A percentile compares a stretch with the other conserved stretches of the same genome.
phyloP scores from a whole-genome alignment of 2,113 vertebrate genomes.

The Laticauda laticaudata region DNA sequence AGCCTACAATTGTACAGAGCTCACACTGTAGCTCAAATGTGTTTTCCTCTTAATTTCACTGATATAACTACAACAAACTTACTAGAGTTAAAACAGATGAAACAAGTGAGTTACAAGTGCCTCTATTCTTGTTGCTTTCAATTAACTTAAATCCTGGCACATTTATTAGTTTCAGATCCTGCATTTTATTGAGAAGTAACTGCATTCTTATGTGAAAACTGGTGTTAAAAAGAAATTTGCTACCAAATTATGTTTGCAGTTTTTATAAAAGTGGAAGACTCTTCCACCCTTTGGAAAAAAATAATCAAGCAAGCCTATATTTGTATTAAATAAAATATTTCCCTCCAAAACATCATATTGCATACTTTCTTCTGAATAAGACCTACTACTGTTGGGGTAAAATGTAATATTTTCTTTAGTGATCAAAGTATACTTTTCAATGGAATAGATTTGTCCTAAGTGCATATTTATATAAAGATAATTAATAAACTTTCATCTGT shows the following conservation, averaged over 20 bases:
- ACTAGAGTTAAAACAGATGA: background rate
- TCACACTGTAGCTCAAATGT: background rate
- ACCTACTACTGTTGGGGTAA: conserved; percentile 37
- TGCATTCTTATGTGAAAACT: background rate
- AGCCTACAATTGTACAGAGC: background rate
- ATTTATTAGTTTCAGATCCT: conserved; percentile 5
- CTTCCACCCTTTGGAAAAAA: conserved; percentile 31
- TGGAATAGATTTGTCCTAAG: conserved; percentile 3
- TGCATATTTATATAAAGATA: background rate
- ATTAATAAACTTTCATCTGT: background rate
- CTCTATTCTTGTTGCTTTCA: background rate
- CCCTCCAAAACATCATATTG: conserved; percentile 24
- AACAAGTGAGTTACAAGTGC: background rate
- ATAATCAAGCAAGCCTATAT: conserved; percentile 33
- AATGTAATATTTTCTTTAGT: conserved; percentile 25
- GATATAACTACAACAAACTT: background rate
- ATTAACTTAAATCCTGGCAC: background rate
- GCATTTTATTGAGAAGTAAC: background rate
- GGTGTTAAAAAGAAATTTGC: background rate
- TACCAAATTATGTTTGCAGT: conserved; percentile 37
- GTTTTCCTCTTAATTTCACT: background rate
- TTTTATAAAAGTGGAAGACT: conserved; percentile 22
- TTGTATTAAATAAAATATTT: conserved; percentile 2
- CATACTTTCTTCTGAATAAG: conserved; percentile 3
- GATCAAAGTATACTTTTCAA: background rate